phyloP scores from a whole-genome alignment of 2,797 vertebrate genomes.

The Emys orbicularis region DNA sequence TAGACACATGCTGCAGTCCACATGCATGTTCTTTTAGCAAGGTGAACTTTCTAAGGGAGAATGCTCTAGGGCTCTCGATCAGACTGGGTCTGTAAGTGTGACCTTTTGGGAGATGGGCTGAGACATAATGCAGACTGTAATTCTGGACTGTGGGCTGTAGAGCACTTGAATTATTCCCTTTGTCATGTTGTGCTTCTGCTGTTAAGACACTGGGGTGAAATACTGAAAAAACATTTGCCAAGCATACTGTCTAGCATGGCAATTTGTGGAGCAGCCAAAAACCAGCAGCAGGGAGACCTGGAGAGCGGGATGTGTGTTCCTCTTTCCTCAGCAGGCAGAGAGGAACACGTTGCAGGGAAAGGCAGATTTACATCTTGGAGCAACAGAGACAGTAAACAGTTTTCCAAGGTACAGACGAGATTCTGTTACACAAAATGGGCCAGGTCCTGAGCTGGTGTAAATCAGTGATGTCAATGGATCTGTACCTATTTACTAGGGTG shows the following conservation, averaged over 20 bases:
- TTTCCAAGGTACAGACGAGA: background rate
- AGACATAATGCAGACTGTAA: background rate
- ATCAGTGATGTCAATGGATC: background rate
- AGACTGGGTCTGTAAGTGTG: background rate
- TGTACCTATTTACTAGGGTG: background rate
- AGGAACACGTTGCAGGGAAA: background rate
- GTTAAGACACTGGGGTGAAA: constrained; percentile 1
- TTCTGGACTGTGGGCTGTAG: background rate
- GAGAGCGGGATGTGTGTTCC: background rate
- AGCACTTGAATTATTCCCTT: background rate
- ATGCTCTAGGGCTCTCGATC: background rate
- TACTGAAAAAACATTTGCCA: background rate
- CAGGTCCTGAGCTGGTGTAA: background rate
- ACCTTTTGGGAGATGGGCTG: background rate
- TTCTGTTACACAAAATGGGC: background rate
- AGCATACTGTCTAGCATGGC: background rate
- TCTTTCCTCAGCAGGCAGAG: background rate
- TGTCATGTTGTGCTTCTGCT: constrained; percentile 24
- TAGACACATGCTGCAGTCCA: background rate
- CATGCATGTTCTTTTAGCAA: accelerated
- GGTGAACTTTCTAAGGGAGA: background rate
- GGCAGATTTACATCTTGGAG: background rate
- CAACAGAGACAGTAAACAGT: background rate
- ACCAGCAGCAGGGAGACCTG: background rate
- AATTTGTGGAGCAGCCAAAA: background rate